Percentiles rank a stretch among this genome's conserved stretches.
These are phyloP conservation scores for Pangasius krempfi DNA, from an alignment of 2,797 vertebrate genomes.

Conservation along the genomic window DNA sequence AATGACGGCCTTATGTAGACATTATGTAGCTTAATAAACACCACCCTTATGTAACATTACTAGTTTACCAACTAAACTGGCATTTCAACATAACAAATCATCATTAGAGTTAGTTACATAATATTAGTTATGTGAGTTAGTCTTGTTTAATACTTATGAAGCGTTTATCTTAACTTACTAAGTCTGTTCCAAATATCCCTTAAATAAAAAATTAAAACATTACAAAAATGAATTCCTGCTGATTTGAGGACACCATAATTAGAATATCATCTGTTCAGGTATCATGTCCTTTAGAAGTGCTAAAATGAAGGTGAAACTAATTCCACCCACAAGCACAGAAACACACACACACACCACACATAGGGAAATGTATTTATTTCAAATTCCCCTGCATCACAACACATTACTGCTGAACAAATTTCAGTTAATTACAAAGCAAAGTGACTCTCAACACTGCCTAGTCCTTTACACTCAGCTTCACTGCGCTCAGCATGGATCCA, in stretches of 20 bases:
- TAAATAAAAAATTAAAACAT: conserved; percentile 67
- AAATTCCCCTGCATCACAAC: conserved; percentile 65
- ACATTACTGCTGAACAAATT: conserved; percentile 78
- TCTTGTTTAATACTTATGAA: neutral
- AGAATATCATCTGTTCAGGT: conserved; percentile 77
- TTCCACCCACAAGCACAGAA: conserved; percentile 49
- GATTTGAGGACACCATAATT: conserved; percentile 67
- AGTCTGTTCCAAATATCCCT: conserved; percentile 56
- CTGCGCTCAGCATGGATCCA: conserved; percentile 73
- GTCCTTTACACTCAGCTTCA: conserved; percentile 78
- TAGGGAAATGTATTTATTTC: conserved; percentile 54
- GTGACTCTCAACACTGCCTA: conserved; percentile 75
- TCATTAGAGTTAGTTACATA: neutral
- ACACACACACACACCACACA: conserved; percentile 21
- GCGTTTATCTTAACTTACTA: neutral
- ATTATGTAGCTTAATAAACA: neutral
- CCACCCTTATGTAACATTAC: neutral
- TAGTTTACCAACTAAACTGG: neutral
- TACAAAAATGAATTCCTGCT: conserved; percentile 73
- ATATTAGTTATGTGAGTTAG: neutral
- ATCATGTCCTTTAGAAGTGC: conserved; percentile 76
- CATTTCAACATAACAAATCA: neutral
- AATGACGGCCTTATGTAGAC: neutral
- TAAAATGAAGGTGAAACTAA: conserved; percentile 72
- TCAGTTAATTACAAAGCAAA: conserved; percentile 79